Evolutionary conservation across 2,113 vertebrate genomes (phyloP), one percentile per base, ranked within the genome.

Genomic region (Sterrhoptilus dennistouni): DNA sequence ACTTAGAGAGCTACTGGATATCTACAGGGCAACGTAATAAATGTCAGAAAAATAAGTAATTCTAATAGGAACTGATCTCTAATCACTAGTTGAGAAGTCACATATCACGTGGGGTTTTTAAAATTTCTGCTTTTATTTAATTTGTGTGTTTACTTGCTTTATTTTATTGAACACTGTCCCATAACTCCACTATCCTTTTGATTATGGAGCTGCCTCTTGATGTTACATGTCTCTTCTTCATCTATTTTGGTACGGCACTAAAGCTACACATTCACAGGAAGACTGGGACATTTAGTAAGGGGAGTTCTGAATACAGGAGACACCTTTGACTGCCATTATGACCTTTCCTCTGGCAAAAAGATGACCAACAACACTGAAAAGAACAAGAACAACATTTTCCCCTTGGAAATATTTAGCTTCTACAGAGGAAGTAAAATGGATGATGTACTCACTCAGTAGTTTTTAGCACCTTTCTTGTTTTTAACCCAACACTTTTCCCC

Each of bases 81-180:
- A 50, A 68, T 50, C 20, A 44, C 7, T 56, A 50, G 5, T 14
- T 57, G 27, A 69, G 24, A 8, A 29, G 10, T 11, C 57, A 60
- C 17, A 15, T 49, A 28, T 74, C 0, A 2, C 7, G 16, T 45
- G 22, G 2, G 1, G 6, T 44, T 8, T 36, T 22, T 20, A 7
- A 17, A 65, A 45, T 40, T n/a, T 49, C 20, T 35, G 35, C 12
- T 56, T n/a, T 40, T 57, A 24, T 66, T 29, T 65, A 20, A 40
- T 40, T 35, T 16, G 2, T 42, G 8, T 50, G 22, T 50, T 72
- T 81, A 14, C 10, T 50, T 71, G 9, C 4, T 72, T 76, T 53
- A 2, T 82, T 38, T 60, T 35, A 33, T 11, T 70, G n/a, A 74
- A 52, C 33, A 23, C 6, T 33, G 5, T 31, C 17, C 5, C 2